Evolutionary conservation across 2,113 vertebrate genomes (phyloP).

Genomic region (Hypocryptadius cinnamomeus): DNA sequence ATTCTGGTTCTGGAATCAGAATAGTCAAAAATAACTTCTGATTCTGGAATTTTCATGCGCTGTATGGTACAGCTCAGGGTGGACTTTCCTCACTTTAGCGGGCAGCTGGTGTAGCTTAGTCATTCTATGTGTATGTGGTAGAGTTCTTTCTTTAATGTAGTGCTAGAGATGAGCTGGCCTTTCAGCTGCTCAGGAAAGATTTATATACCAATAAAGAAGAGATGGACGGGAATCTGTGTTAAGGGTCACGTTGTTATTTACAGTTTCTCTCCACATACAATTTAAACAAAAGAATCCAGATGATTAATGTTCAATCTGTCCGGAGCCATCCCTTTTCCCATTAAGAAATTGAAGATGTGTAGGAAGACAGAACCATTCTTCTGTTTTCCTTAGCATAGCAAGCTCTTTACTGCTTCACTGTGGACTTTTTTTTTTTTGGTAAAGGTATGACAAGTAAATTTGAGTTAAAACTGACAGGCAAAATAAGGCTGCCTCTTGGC

Average conservation of each 20-base stretch:
- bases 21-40: no score
- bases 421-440: not conserved
- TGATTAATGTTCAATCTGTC: not conserved
- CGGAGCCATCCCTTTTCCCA: not conserved
- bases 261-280: not conserved
- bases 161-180: not conserved
- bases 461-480: not conserved
- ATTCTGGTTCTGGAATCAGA: no score
- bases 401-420: not conserved
- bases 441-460: not conserved
- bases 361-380: not conserved
- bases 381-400: not conserved
- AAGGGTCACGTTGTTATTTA: constrained; percentile 29
- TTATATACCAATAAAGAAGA: not conserved
- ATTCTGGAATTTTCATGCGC: not conserved
- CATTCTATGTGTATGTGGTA: rapidly evolving
- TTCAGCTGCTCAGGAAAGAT: not conserved
- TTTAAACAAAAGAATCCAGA: constrained; percentile 11
- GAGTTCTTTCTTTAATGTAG: not conserved
- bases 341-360: not conserved
- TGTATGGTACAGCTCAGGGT: not conserved
- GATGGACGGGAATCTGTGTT: not conserved
- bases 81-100: not conserved
- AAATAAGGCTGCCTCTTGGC: not conserved
- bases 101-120: not conserved